A percentile compares a stretch with the other conserved stretches of the same genome.
Evolutionary conservation across 2,888 invertebrate species (phyloP).

Genomic region (Tinea trinotella): DNA sequence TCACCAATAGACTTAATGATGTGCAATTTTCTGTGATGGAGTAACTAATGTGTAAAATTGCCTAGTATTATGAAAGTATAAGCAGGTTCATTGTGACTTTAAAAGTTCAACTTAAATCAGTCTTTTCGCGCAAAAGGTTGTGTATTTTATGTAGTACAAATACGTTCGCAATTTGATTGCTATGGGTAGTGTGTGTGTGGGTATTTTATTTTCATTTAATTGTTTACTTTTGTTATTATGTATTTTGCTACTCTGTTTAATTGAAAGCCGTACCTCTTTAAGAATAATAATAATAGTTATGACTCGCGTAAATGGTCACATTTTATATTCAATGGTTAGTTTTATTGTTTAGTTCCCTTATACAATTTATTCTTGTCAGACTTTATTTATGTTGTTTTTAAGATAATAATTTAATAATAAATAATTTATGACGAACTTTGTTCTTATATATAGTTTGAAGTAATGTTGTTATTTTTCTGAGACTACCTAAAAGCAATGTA

Average conservation of each 20-base stretch:
- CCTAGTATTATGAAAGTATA: conserved; percentile 51
- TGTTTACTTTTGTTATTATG: background rate
- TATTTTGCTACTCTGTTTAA: conserved; percentile 1
- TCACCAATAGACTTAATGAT: conserved; percentile 52
- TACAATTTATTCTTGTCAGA: conserved; percentile 7
- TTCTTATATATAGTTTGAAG: conserved; percentile 59
- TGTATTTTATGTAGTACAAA: conserved; percentile 73
- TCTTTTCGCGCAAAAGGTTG: conserved; percentile 72
- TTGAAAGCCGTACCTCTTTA: background rate
- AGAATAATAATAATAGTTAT: background rate
- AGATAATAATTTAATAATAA: conserved; percentile 4
- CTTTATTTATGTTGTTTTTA: conserved; percentile 12
- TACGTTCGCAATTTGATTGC: conserved; percentile 73
- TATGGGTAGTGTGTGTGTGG: conserved; percentile 71
- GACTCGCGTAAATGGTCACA: background rate
- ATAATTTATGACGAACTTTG: conserved; percentile 52
- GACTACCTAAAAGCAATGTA: conserved; percentile 67
- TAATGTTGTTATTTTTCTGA: conserved; percentile 68
- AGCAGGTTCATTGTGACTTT: conserved; percentile 48
- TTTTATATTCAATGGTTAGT: background rate
- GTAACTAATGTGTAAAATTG: conserved; percentile 65
- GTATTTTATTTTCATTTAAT: conserved; percentile 34
- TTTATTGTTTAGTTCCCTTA: background rate
- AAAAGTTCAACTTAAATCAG: conserved; percentile 66
- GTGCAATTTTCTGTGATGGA: conserved; percentile 68